These are phyloP conservation scores for Thermophis baileyi DNA, from an alignment of 2,113 vertebrate genomes.

Conservation along the genomic window DNA sequence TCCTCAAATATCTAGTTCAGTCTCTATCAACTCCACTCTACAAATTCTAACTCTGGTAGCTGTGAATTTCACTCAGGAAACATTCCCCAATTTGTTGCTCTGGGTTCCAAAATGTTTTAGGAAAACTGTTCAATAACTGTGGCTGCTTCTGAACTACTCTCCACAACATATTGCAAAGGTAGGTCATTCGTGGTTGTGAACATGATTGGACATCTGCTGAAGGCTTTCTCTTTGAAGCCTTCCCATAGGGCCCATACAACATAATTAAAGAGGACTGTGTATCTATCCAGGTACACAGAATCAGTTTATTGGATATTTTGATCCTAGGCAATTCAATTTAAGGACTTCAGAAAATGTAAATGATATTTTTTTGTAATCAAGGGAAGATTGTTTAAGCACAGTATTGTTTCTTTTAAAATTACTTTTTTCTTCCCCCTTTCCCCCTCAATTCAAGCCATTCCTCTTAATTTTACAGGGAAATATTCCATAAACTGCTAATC, in stretches of 20 bases:
- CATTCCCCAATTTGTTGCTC: background rate
- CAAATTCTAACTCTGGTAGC: background rate
- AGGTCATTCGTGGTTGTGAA: background rate
- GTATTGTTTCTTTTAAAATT: background rate
- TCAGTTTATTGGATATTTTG: background rate
- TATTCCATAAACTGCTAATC: constrained; percentile 39
- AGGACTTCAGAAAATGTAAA: background rate
- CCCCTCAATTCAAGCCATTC: background rate
- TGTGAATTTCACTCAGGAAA: background rate
- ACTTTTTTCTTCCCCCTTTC: background rate
- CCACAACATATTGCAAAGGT: background rate
- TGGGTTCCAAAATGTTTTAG: background rate
- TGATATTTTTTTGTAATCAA: background rate
- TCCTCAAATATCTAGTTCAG: background rate
- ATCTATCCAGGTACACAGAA: background rate
- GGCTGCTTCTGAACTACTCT: background rate
- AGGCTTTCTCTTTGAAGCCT: background rate
- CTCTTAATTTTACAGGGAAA: constrained; percentile 18
- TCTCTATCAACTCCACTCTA: background rate
- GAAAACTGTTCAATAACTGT: background rate
- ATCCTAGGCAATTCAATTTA: background rate
- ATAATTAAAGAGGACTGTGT: background rate
- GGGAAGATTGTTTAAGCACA: background rate
- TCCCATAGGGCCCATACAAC: background rate
- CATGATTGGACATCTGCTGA: background rate